Evolutionary conservation across 2,113 vertebrate species (phyloP).

Genomic region (Alectura lathami): DNA sequence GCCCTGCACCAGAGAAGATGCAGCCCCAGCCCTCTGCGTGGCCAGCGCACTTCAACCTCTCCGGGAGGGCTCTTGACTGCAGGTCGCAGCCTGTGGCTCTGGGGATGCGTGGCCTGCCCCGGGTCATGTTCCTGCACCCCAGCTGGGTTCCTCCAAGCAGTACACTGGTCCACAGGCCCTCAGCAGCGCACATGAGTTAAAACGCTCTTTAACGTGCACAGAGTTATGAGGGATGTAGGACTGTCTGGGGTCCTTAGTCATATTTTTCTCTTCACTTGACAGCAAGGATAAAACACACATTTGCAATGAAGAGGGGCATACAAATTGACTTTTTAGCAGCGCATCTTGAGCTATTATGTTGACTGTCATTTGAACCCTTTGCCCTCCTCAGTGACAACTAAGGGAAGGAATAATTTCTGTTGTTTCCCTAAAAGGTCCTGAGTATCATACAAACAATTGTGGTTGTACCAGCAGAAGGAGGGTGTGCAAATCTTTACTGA

Average conservation of each 20-base stretch:
- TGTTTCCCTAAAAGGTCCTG: neutral
- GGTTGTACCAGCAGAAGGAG: neutral
- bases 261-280: neutral
- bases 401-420: neutral
- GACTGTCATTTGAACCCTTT: neutral
- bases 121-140: neutral
- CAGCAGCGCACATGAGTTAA: neutral
- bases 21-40: neutral
- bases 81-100: neutral
- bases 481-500: neutral
- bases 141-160: accelerated
- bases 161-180: neutral
- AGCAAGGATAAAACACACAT: neutral
- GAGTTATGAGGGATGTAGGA: neutral
- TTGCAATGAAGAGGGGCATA: neutral
- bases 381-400: neutral
- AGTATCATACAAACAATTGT: neutral
- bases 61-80: neutral
- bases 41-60: neutral
- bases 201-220: neutral
- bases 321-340: neutral
- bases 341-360: neutral
- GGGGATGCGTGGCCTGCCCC: neutral
- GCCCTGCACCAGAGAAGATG: neutral
- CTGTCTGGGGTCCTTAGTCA: neutral